A percentile compares a stretch with the other conserved stretches of the same genome.
These are phyloP conservation scores for Ctenopoma kingsleyae DNA, from an alignment of 2,797 vertebrate species.

Conservation along the genomic window DNA sequence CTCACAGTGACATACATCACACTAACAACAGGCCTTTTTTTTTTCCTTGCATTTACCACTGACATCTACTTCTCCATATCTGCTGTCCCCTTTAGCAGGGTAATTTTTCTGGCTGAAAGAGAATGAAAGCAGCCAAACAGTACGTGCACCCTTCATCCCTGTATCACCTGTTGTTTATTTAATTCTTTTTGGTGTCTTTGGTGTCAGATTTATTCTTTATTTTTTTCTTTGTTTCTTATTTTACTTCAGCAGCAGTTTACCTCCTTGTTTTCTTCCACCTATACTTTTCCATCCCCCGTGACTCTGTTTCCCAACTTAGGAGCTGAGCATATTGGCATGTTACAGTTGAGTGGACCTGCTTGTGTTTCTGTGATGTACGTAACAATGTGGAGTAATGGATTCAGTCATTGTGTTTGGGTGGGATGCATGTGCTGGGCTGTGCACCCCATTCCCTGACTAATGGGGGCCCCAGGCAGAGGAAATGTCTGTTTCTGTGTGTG, in stretches of 20 bases:
- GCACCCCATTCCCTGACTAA: slow-evolving; percentile 87
- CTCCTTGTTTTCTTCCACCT: background rate
- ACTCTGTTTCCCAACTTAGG: slow-evolving; percentile 49
- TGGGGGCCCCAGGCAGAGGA: slow-evolving; percentile 81
- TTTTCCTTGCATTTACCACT: slow-evolving; percentile 55
- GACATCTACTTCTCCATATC: slow-evolving; percentile 51
- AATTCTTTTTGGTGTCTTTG: slow-evolving; percentile 23
- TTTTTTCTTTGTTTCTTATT: slow-evolving; percentile 19
- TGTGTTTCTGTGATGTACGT: slow-evolving; percentile 82
- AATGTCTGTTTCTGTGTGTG: slow-evolving; percentile 40
- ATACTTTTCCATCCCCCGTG: slow-evolving; percentile 29
- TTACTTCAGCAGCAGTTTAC: slow-evolving; percentile 13
- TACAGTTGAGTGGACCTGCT: slow-evolving; percentile 85
- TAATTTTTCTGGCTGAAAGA: slow-evolving; percentile 19
- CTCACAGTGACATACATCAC: slow-evolving; percentile 74
- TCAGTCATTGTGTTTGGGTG: slow-evolving; percentile 83
- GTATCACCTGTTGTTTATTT: slow-evolving; percentile 63
- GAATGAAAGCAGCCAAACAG: slow-evolving; percentile 25
- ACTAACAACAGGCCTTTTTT: slow-evolving; percentile 73
- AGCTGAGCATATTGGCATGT: slow-evolving; percentile 88
- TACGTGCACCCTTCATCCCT: slow-evolving; percentile 18
- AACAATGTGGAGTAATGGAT: slow-evolving; percentile 89
- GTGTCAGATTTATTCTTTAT: background rate
- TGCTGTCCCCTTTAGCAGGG: slow-evolving; percentile 23
- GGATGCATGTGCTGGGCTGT: slow-evolving; percentile 72